phyloP scores from a whole-genome alignment of 2,113 vertebrate genomes.

The Callopanchax toddi region DNA sequence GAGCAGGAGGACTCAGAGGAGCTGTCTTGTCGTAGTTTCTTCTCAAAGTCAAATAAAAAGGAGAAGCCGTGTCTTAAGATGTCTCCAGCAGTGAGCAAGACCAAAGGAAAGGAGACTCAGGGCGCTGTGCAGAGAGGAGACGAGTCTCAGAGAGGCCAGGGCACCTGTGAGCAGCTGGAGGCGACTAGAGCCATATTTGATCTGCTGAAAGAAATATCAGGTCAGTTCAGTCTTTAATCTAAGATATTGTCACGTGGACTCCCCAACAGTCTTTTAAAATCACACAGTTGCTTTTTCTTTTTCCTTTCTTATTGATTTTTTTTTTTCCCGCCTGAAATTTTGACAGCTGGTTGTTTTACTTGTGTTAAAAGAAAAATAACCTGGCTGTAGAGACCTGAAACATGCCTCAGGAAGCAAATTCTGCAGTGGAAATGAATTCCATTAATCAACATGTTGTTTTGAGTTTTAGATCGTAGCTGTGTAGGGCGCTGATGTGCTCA shows the following conservation, averaged over 20 bases:
- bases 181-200: conserved; percentile 79
- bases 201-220: conserved; percentile 81
- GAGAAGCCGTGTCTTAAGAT: conserved; percentile 46
- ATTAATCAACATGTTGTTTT: neutral
- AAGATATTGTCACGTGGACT: neutral
- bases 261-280: conserved; percentile 4
- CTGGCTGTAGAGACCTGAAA: conserved; percentile 2
- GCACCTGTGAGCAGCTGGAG: conserved; percentile 67
- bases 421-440: conserved; percentile 3
- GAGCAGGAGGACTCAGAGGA: conserved; percentile 31
- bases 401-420: conserved; percentile 8
- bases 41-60: conserved; percentile 47
- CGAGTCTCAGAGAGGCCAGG: conserved; percentile 55
- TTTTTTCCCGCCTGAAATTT: neutral
- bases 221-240: conserved; percentile 64
- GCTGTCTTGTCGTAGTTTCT: conserved; percentile 13
- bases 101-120: conserved; percentile 56
- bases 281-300: neutral
- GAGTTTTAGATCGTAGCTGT: neutral
- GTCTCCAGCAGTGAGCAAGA: conserved; percentile 33
- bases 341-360: conserved; percentile 7
- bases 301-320: conserved; percentile 3
- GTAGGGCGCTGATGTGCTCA: neutral
- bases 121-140: conserved; percentile 42
- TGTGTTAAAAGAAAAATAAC: conserved; percentile 2